Conservation (phyloP, 2,113 vertebrate genomes). For the Aythya baeri region DNA sequence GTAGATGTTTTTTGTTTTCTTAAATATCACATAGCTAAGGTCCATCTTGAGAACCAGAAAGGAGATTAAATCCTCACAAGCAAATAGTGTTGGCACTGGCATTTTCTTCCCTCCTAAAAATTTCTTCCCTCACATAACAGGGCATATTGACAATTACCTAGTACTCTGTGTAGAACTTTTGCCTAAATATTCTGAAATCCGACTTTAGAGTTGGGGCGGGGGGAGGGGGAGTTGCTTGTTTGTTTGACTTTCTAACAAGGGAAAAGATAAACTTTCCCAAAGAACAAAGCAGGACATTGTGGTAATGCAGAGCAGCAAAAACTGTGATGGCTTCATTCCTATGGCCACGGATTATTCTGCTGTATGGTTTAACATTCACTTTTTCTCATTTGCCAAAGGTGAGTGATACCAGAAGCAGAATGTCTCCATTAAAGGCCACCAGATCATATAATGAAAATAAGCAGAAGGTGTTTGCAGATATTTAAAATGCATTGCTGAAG, state of each 20-base stretch:
- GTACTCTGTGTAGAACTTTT: slow-evolving; percentile 8
- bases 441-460: slow-evolving; percentile 21
- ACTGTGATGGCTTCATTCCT: not conserved
- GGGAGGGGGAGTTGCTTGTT: no score
- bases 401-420: slow-evolving; percentile 17
- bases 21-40: slow-evolving; percentile 75
- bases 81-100: slow-evolving; percentile 66
- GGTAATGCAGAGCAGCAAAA: not conserved
- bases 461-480: not conserved
- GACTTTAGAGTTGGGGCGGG: not conserved
- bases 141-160: slow-evolving; percentile 42
- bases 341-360: not conserved
- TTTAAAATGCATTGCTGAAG: slow-evolving; percentile 2
- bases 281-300: slow-evolving; percentile 1
- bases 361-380: not conserved
- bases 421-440: not conserved
- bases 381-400: not conserved
- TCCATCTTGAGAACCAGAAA: slow-evolving; percentile 65
- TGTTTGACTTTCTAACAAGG: not conserved
- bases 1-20: slow-evolving; percentile 74
- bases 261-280: not conserved
- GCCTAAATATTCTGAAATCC: slow-evolving; percentile 20
- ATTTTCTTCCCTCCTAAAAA: slow-evolving; percentile 52
- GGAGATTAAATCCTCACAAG: slow-evolving; percentile 72
- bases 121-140: slow-evolving; percentile 10